Evolutionary conservation across 2,888 invertebrate genomes (phyloP).

Genomic region (Limnephilus marmoratus): DNA sequence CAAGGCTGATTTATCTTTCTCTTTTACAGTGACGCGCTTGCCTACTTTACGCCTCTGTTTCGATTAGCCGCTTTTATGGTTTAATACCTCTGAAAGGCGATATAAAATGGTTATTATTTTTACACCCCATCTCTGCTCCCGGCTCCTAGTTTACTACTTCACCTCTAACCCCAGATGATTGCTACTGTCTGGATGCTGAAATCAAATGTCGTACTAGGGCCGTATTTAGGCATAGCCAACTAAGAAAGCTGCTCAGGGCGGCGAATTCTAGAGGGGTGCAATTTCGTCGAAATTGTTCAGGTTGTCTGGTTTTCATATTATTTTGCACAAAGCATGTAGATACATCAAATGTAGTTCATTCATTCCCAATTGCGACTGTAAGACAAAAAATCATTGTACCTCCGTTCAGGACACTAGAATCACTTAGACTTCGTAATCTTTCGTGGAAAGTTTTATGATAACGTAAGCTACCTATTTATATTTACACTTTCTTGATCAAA

Average conservation of each 20-base stretch:
- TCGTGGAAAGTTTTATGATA: too few relatives aligned
- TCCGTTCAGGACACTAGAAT: too few relatives aligned
- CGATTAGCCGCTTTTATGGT: background rate
- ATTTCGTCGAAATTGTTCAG: background rate
- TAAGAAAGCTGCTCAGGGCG: background rate
- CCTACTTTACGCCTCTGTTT: background rate
- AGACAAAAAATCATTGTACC: background rate
- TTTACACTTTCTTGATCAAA: too few relatives aligned
- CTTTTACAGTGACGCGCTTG: background rate
- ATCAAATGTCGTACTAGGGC: background rate
- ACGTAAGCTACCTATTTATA: too few relatives aligned
- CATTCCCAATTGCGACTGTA: background rate
- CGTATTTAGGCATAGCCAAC: background rate
- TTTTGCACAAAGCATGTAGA: background rate
- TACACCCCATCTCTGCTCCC: slow-evolving; percentile 18
- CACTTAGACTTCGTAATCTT: too few relatives aligned
- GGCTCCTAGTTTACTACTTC: slow-evolving; percentile 25
- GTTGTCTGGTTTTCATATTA: background rate
- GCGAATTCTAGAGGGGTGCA: background rate
- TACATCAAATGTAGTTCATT: background rate
- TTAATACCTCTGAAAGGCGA: background rate
- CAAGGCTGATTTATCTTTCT: background rate
- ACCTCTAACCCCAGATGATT: slow-evolving; percentile 51
- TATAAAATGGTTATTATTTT: slow-evolving; percentile 37
- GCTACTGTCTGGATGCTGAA: slow-evolving; percentile 48